Conservation (phyloP, 2,113 vertebrate genomes). For the Tympanuchus pallidicinctus region DNA sequence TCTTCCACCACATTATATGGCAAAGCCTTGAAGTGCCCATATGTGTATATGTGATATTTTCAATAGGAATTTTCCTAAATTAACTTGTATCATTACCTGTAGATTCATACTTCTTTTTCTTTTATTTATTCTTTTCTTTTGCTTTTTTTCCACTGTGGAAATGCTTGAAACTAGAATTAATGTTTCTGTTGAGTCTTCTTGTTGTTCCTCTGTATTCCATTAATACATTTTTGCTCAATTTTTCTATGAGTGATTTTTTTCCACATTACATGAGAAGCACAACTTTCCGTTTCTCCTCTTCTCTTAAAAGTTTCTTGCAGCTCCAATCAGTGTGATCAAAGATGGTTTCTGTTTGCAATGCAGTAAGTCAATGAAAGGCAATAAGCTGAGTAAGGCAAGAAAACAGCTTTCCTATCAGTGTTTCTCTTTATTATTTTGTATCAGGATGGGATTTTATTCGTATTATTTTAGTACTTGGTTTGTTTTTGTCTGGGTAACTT, state of each 20-base stretch:
- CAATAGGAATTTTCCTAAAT: not conserved
- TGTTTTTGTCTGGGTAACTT: not conserved
- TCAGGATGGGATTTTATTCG: not conserved
- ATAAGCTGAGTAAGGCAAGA: not conserved
- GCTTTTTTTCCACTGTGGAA: not conserved
- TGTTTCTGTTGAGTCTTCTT: not conserved
- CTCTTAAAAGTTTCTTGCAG: not conserved
- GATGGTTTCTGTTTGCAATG: not conserved
- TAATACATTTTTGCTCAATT: not conserved
- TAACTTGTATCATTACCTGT: not conserved
- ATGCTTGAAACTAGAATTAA: not conserved
- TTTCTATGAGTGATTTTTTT: not conserved
- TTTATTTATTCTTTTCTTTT: no score
- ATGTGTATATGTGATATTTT: not conserved
- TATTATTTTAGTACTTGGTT: not conserved
- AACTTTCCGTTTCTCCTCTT: not conserved
- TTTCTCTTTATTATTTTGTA: not conserved
- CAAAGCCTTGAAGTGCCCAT: not conserved
- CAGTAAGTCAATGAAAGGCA: not conserved
- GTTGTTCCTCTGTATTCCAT: not conserved
- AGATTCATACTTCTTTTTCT: not conserved
- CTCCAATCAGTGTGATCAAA: not conserved
- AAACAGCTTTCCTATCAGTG: not conserved
- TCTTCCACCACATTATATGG: rapidly evolving
- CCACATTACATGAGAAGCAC: not conserved